A percentile compares a stretch with the other conserved stretches of the same genome.
phyloP scores from a whole-genome alignment of 2,113 vertebrate genomes.

The Tricholaema leucomelas region DNA sequence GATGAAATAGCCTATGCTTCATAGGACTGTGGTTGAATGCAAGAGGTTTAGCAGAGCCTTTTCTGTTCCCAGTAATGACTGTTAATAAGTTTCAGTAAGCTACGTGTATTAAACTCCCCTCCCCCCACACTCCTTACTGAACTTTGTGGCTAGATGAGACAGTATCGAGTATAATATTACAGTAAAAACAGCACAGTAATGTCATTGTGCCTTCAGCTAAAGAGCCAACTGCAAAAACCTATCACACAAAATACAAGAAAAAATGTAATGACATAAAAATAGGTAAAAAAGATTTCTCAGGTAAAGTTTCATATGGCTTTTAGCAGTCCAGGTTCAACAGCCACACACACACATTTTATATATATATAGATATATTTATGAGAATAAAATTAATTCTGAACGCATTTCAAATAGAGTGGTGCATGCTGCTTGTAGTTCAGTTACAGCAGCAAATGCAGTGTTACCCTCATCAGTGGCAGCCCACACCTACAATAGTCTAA shows the following conservation, averaged over 20 bases:
- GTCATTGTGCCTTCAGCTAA: not conserved
- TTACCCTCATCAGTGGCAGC: not conserved
- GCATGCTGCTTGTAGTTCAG: constrained; percentile 11
- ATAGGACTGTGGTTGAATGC: not conserved
- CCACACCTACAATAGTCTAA: not conserved
- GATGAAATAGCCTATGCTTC: not conserved
- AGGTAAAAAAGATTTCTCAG: constrained; percentile 38
- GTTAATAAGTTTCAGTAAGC: not conserved
- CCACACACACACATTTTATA: not conserved
- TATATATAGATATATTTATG: not conserved
- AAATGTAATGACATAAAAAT: constrained; percentile 15
- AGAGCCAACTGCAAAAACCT: constrained; percentile 7
- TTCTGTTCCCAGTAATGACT: not conserved
- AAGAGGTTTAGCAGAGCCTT: constrained; percentile 8
- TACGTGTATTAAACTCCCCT: not conserved
- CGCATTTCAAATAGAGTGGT: constrained; percentile 16
- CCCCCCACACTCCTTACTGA: constrained; percentile 15
- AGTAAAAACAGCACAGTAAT: constrained; percentile 26
- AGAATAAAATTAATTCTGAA: constrained; percentile 39
- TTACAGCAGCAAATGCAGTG: constrained; percentile 4
- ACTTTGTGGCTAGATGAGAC: not conserved
- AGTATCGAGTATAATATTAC: not conserved
- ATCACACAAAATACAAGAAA: constrained; percentile 17
- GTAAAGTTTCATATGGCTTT: constrained; percentile 46
- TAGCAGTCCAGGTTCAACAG: constrained; percentile 13